These are phyloP conservation scores for Drosophila anomalata DNA, from an alignment of 2,888 invertebrate genomes.

Conservation along the genomic window DNA sequence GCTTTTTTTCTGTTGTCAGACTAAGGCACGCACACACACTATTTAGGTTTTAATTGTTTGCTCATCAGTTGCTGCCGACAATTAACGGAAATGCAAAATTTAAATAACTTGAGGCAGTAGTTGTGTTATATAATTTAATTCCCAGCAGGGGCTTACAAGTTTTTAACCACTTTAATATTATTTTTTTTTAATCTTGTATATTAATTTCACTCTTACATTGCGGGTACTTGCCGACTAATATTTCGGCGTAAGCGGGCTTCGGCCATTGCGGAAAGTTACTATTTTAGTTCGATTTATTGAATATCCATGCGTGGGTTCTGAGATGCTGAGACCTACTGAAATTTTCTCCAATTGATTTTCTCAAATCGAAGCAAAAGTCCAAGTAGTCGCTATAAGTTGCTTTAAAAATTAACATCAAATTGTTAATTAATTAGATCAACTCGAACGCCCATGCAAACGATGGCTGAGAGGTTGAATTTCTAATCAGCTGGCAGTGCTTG, in stretches of 20 bases:
- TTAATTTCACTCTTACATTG: constrained; percentile 66
- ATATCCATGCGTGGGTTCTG: constrained; percentile 51
- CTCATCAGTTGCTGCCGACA: constrained; percentile 40
- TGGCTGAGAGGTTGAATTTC: constrained; percentile 9
- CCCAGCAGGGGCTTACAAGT: constrained; percentile 12
- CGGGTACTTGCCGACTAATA: constrained; percentile 71
- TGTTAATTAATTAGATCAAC: constrained; percentile 63
- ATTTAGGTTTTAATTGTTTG: constrained; percentile 46
- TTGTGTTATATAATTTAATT: constrained; percentile 55
- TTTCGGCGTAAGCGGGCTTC: constrained; percentile 78
- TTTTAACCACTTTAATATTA: constrained; percentile 11
- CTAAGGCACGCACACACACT: constrained; percentile 39
- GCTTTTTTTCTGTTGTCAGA: constrained; percentile 14
- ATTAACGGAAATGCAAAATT: constrained; percentile 71
- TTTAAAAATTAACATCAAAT: constrained; percentile 60
- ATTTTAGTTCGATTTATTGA: constrained; percentile 5
- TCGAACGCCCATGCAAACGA: constrained; percentile 43
- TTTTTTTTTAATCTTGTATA: constrained; percentile 10
- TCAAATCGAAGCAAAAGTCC: constrained; percentile 45
- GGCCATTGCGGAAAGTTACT: constrained; percentile 59
- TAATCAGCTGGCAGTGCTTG: constrained; percentile 36
- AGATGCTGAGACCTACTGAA: constrained; percentile 47
- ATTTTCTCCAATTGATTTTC: constrained; percentile 22
- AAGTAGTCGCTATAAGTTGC: constrained; percentile 58
- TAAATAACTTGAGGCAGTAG: constrained; percentile 55